These are phyloP conservation scores for Apamea monoglypha DNA, from an alignment of 2,888 invertebrate species.

Conservation along the genomic window DNA sequence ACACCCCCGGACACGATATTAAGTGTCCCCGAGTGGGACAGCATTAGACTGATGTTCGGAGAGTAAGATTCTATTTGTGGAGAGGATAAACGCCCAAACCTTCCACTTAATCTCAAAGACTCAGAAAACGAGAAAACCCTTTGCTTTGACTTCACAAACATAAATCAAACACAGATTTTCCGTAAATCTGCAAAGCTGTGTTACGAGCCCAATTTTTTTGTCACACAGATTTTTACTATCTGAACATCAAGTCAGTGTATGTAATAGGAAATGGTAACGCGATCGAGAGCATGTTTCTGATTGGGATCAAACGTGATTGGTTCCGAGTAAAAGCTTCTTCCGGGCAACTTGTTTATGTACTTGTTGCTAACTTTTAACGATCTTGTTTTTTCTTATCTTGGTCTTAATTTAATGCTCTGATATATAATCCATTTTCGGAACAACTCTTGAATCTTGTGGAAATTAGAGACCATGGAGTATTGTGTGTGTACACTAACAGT, in stretches of 20 bases:
- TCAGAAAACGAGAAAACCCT: neutral
- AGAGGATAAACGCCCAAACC: neutral
- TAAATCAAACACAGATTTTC: constrained; percentile 2
- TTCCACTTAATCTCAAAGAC: neutral
- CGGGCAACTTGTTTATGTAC: constrained; percentile 27
- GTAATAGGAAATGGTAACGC: constrained; percentile 22
- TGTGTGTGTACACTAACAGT: neutral
- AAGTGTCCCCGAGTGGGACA: too few relatives aligned
- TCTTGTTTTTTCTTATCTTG: constrained; percentile 18
- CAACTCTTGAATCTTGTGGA: neutral
- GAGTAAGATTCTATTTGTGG: neutral
- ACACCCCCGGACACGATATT: too few relatives aligned
- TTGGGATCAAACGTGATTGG: constrained; percentile 42
- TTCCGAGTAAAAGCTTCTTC: constrained; percentile 41
- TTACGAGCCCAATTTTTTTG: neutral
- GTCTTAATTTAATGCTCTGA: constrained; percentile 24
- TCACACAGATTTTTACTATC: neutral
- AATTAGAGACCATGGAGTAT: constrained; percentile 1
- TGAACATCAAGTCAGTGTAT: constrained; percentile 4
- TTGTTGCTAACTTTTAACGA: constrained; percentile 35
- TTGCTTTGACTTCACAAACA: constrained; percentile 5
- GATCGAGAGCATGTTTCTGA: constrained; percentile 35
- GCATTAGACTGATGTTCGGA: neutral
- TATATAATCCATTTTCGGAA: constrained; percentile 4
- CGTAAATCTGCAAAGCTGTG: constrained; percentile 3